phyloP scores from a whole-genome alignment of 2,888 invertebrate genomes.

The Eupelmus urozonus region DNA sequence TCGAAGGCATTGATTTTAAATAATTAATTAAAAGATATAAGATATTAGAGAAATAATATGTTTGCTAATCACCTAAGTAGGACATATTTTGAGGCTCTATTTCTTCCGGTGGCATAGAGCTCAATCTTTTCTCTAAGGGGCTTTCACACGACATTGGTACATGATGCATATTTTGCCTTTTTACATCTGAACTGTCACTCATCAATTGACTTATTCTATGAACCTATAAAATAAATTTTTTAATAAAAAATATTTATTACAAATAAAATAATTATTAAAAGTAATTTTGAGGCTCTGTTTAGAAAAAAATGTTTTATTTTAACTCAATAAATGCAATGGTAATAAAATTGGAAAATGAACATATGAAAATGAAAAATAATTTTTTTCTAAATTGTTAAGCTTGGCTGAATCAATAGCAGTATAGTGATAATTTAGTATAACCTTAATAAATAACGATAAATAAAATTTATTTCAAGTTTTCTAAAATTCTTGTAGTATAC shows the following conservation, averaged over 20 bases:
- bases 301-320: constrained; percentile 4
- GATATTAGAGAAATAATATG: not conserved
- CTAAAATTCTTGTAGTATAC: no score
- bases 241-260: not conserved
- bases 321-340: not conserved
- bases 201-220: constrained; percentile 77
- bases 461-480: no score
- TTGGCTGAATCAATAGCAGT: no score
- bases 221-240: constrained; percentile 63
- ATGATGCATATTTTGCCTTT: constrained; percentile 74
- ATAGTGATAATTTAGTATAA: no score
- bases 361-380: no score
- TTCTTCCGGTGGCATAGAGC: constrained; percentile 58
- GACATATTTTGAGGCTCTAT: constrained; percentile 90
- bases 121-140: constrained; percentile 72
- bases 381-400: no score
- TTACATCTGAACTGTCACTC: constrained; percentile 74
- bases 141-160: constrained; percentile 73
- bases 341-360: not conserved
- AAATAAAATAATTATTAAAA: no score
- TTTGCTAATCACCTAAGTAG: constrained; percentile 85
- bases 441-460: no score
- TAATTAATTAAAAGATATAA: not conserved
- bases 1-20: not conserved
- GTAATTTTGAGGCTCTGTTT: no score